These are phyloP conservation scores for Centrocercus urophasianus DNA, from an alignment of 2,113 vertebrate genomes.

Conservation along the genomic window DNA sequence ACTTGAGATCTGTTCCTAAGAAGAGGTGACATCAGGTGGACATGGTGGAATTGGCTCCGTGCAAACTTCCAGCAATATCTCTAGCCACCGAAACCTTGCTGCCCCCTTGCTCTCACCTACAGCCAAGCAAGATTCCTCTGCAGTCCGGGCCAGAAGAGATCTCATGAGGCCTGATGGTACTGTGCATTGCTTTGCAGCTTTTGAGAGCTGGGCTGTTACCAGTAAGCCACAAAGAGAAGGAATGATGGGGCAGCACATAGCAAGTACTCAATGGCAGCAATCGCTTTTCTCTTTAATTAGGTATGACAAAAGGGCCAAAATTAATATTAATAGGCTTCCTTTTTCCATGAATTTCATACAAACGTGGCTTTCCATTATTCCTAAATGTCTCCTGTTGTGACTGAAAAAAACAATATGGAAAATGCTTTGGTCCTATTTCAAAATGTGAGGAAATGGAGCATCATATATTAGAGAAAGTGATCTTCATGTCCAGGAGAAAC, in stretches of 20 bases:
- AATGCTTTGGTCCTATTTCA: neutral
- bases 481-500: neutral
- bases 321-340: neutral
- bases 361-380: neutral
- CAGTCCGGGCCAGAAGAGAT: neutral
- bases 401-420: neutral
- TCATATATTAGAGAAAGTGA: neutral
- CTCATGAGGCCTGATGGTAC: neutral
- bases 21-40: neutral
- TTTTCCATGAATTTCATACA: neutral
- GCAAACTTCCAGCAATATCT: neutral
- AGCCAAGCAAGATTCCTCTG: neutral
- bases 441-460: neutral
- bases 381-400: neutral
- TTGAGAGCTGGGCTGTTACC: neutral
- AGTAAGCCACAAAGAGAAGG: neutral
- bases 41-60: neutral
- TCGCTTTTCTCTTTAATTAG: neutral
- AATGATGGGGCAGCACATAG: accelerated
- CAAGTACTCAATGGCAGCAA: neutral
- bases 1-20: neutral
- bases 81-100: neutral
- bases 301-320: neutral
- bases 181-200: neutral
- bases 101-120: neutral